A percentile compares a stretch with the other conserved stretches of the same genome.
These are phyloP conservation scores for Rhorus exstirpatorius DNA, from an alignment of 2,888 invertebrate genomes.

Conservation along the genomic window DNA sequence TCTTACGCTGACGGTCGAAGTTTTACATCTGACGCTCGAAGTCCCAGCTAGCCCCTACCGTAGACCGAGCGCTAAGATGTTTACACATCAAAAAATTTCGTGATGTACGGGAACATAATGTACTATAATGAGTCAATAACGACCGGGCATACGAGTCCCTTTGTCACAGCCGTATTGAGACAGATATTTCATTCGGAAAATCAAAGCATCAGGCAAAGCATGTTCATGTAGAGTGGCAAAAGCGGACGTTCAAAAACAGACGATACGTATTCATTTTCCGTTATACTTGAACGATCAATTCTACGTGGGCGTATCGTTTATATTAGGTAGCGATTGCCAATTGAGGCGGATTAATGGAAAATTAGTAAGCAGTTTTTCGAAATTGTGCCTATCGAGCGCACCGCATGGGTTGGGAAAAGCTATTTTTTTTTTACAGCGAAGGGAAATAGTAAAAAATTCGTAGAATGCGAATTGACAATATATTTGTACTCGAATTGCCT, in stretches of 20 bases:
- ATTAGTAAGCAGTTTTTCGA: constrained; percentile 1
- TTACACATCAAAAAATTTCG: too few species aligned
- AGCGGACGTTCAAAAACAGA: constrained; percentile 61
- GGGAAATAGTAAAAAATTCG: too few species aligned
- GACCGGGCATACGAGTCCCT: constrained; percentile 50
- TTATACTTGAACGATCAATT: constrained; percentile 49
- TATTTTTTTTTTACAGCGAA: neutral
- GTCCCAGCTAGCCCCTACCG: too few species aligned
- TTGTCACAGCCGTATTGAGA: constrained; percentile 61
- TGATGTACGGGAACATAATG: neutral
- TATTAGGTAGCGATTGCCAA: neutral
- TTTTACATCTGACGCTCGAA: too few species aligned
- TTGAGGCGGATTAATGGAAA: constrained; percentile 3
- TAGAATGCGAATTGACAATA: too few species aligned
- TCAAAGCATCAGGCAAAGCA: neutral
- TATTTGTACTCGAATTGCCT: too few species aligned
- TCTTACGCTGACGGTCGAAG: too few species aligned
- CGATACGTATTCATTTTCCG: constrained; percentile 57
- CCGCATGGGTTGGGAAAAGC: neutral
- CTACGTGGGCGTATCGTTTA: neutral
- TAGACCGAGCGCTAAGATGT: too few species aligned
- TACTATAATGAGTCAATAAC: constrained; percentile 25
- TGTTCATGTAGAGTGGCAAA: neutral
- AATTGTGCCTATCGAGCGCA: too few species aligned
- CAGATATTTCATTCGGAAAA: neutral